Evolutionary conservation across 2,888 invertebrate species (phyloP), one percentile per base, ranked within the genome.

Genomic region (Agrypnus murinus): DNA sequence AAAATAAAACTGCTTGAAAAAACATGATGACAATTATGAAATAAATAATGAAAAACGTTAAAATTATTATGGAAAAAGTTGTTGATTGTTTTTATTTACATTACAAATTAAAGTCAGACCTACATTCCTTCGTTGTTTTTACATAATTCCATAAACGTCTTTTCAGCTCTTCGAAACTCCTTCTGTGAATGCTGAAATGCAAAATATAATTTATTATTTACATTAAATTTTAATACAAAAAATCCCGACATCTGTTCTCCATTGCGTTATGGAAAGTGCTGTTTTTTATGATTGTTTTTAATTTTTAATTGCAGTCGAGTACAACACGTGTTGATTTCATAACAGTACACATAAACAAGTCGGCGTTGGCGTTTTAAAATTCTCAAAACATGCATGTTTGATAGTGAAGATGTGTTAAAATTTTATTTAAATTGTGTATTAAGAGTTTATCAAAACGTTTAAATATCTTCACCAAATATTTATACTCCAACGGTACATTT

Each of bases 241-340:
- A 31, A 34, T 34, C 7, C 12, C n/a, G 3, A 19, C 32, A 32
- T 53, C 32, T 53, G 53, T 53, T 10, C 53, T 32, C 32, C 15
- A 53, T 25, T 15, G 34, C 34, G 31, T 53, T 53, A 48, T 48
- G 15, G 45, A 45, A 32, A 25, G 9, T 25, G 50, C 48, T 25
- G 50, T 17, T 50, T 50, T 50, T 59, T 19, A 38, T 50, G 38
- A 50, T 25, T 17, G 10, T 62, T 19, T 63, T 63, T 50, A 50
- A 50, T 62, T 19, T 63, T 63, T 50, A 50, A 50, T 50, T 50
- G 31, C 50, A 50, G 14, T 31, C 9, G 32, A 36, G 32, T 48
- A 34, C 53, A 64, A 53, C 64, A 64, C 64, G 55, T 64, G 64
- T 64, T 3, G 19, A 53, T 64, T 64, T 64, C 53, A 53, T 55